Evolutionary conservation across 2,797 vertebrate species (phyloP).

Genomic region (Xiphophorus birchmanni): DNA sequence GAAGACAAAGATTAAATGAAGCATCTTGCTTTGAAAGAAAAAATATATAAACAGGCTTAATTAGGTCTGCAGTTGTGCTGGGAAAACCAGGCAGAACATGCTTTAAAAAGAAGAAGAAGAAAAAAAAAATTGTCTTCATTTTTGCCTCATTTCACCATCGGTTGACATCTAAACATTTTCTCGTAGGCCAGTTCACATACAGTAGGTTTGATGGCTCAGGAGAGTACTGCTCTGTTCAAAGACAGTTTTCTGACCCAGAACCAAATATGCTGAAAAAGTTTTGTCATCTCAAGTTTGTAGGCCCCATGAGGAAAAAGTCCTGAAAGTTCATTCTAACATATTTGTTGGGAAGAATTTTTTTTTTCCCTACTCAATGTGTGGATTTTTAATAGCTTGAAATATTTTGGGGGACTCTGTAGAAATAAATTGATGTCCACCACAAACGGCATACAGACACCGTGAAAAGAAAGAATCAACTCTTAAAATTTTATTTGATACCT

Average conservation of each 20-base stretch:
- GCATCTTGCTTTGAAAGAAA: not conserved
- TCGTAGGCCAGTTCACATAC: constrained; percentile 4
- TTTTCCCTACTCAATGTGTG: not conserved
- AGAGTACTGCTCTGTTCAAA: not conserved
- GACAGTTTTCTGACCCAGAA: not conserved
- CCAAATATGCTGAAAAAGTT: constrained; percentile 1
- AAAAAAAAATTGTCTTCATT: not conserved
- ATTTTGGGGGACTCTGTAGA: not conserved
- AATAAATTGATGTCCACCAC: not conserved
- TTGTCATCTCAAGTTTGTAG: not conserved
- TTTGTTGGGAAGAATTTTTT: not conserved
- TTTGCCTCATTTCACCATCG: not conserved
- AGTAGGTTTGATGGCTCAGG: not conserved
- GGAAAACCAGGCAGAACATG: not conserved
- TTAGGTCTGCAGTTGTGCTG: not conserved
- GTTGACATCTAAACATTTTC: not conserved
- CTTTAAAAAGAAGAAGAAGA: not conserved
- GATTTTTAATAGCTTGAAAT: not conserved
- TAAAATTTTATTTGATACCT: not conserved
- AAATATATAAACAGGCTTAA: not conserved
- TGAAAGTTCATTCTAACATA: not conserved
- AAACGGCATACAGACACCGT: not conserved
- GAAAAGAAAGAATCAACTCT: not conserved
- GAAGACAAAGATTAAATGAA: not conserved
- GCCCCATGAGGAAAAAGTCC: not conserved